Evolutionary conservation across 2,797 vertebrate genomes (phyloP).

Genomic region (Rhinophrynus dorsalis): DNA sequence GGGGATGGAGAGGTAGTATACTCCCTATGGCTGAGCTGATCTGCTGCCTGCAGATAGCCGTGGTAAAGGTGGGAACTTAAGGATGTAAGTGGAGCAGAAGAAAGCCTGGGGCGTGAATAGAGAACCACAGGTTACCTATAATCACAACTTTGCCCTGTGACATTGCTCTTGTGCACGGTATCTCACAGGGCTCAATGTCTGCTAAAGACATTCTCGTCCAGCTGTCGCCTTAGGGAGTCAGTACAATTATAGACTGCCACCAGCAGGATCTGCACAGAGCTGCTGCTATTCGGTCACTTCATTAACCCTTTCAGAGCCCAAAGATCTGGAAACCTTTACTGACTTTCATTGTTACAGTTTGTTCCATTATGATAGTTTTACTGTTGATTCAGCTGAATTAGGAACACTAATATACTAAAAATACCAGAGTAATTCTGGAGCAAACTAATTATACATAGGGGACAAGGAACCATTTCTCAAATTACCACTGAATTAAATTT

Average conservation of each 20-base stretch:
- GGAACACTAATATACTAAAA: too few species aligned
- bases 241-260: conserved; percentile 2
- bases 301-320: not conserved
- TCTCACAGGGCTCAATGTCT: not conserved
- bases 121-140: not conserved
- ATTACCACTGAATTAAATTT: too few species aligned
- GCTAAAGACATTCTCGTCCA: not conserved
- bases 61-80: not conserved
- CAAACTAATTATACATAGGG: too few species aligned
- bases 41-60: not conserved
- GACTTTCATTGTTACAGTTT: too few species aligned
- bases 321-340: too few species aligned
- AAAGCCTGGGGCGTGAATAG: not conserved
- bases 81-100: not conserved
- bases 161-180: not conserved
- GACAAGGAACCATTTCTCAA: too few species aligned
- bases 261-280: not conserved
- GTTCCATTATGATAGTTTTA: too few species aligned
- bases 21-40: not conserved
- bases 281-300: not conserved
- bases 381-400: too few species aligned
- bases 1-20: too few species aligned
- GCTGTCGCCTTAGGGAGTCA: conserved; percentile 3
- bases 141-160: not conserved
- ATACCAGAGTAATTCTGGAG: too few species aligned